Percentiles rank a stretch among this genome's conserved stretches.
Evolutionary conservation across 2,888 invertebrate species (phyloP).

Genomic region (Agonopterix alstromeriana): DNA sequence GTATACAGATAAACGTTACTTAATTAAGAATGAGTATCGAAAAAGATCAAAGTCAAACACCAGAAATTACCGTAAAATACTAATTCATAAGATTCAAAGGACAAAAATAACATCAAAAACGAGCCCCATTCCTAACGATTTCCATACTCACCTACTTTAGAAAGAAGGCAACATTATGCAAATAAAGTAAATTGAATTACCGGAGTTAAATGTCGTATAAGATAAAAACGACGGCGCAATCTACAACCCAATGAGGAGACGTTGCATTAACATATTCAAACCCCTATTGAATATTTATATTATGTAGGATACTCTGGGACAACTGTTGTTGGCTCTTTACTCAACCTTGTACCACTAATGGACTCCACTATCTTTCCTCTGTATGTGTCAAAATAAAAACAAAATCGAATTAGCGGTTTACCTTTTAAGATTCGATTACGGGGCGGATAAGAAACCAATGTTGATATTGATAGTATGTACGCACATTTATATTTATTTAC

Average conservation of each 20-base stretch:
- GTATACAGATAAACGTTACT: background rate
- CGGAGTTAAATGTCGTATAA: constrained; percentile 76
- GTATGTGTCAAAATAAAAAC: constrained; percentile 50
- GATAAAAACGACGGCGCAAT: constrained; percentile 75
- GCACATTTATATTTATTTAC: no score
- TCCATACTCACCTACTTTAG: constrained; percentile 72
- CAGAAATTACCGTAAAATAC: constrained; percentile 18
- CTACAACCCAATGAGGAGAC: constrained; percentile 74
- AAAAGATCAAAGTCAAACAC: constrained; percentile 3
- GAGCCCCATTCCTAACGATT: constrained; percentile 33
- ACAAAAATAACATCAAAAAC: constrained; percentile 20
- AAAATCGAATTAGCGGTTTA: constrained; percentile 42
- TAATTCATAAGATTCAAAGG: constrained; percentile 26
- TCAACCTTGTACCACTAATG: constrained; percentile 67
- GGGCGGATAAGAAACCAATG: no score
- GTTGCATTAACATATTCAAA: constrained; percentile 72
- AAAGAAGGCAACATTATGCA: constrained; percentile 68
- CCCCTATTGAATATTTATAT: constrained; percentile 75
- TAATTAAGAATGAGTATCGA: constrained; percentile 3
- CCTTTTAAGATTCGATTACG: constrained; percentile 10
- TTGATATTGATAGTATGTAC: no score
- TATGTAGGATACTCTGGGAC: constrained; percentile 33
- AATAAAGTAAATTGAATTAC: constrained; percentile 76
- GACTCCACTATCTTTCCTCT: constrained; percentile 51
- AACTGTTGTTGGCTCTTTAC: constrained; percentile 47